These are phyloP conservation scores for Muraenolepis orangiensis DNA, from an alignment of 2,797 vertebrate genomes.

Conservation along the genomic window DNA sequence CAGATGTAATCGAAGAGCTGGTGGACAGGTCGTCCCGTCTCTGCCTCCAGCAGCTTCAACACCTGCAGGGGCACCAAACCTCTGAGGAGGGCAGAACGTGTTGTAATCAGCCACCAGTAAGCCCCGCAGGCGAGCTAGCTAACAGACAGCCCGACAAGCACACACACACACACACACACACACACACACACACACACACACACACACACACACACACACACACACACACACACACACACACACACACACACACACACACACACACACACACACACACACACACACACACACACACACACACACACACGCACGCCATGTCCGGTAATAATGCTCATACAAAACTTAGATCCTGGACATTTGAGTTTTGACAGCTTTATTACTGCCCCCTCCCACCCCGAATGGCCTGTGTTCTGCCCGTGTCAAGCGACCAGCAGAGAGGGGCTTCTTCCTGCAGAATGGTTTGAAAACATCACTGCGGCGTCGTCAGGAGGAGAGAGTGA, in stretches of 20 bases:
- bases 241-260: background rate
- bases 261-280: background rate
- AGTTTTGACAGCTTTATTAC: too few relatives aligned
- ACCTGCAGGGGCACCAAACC: slow-evolving; percentile 74
- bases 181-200: background rate
- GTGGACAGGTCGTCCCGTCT: slow-evolving; percentile 69
- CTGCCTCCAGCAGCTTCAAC: slow-evolving; percentile 68
- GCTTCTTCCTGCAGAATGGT: too few relatives aligned
- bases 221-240: background rate
- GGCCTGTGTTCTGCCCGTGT: too few relatives aligned
- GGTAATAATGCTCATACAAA: too few relatives aligned
- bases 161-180: background rate
- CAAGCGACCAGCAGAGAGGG: too few relatives aligned
- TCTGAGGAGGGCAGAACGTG: slow-evolving; percentile 43
- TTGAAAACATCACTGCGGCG: too few relatives aligned
- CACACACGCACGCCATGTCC: too few relatives aligned
- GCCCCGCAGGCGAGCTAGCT: background rate
- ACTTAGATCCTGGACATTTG: too few relatives aligned
- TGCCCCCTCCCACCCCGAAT: too few relatives aligned
- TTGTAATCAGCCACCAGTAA: background rate
- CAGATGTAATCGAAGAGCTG: slow-evolving; percentile 78
- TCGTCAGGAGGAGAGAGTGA: too few relatives aligned
- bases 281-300: background rate
- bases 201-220: too few relatives aligned
- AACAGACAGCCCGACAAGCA: background rate